These are phyloP conservation scores for Lepisosteus oculatus DNA, from an alignment of 2,113 vertebrate species.

Conservation along the genomic window DNA sequence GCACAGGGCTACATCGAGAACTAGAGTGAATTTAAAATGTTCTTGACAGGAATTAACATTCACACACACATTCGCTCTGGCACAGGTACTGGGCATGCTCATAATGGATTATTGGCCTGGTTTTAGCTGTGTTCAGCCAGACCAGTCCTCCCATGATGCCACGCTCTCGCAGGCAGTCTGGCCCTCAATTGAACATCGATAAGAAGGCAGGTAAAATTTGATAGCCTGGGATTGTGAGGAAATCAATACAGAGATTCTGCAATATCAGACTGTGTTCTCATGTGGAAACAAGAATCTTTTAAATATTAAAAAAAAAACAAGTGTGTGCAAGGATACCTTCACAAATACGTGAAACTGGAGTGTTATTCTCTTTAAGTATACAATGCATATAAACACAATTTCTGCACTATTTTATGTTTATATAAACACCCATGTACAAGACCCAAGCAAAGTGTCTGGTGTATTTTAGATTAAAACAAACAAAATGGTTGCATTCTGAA, in stretches of 20 bases:
- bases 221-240: conserved; percentile 65
- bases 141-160: conserved; percentile 30
- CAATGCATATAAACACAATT: no score
- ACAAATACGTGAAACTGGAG: no score
- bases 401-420: no score
- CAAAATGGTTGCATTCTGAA: no score
- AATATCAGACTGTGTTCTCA: conserved; percentile 38
- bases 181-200: conserved; percentile 64
- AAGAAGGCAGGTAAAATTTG: conserved; percentile 66
- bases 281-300: neutral
- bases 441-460: no score
- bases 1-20: neutral
- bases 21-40: conserved; percentile 4
- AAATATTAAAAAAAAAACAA: conserved; percentile 1
- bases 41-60: neutral
- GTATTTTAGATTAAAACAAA: no score
- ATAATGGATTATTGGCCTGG: conserved; percentile 23
- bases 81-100: conserved; percentile 3
- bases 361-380: no score
- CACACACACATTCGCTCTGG: conserved; percentile 8
- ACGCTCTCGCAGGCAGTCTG: conserved; percentile 25
- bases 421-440: no score
- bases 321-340: neutral
- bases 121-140: conserved; percentile 21
- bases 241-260: conserved; percentile 58